Conservation (phyloP, 1,140 invertebrate genomes). For the Arctopsyche grandis region DNA sequence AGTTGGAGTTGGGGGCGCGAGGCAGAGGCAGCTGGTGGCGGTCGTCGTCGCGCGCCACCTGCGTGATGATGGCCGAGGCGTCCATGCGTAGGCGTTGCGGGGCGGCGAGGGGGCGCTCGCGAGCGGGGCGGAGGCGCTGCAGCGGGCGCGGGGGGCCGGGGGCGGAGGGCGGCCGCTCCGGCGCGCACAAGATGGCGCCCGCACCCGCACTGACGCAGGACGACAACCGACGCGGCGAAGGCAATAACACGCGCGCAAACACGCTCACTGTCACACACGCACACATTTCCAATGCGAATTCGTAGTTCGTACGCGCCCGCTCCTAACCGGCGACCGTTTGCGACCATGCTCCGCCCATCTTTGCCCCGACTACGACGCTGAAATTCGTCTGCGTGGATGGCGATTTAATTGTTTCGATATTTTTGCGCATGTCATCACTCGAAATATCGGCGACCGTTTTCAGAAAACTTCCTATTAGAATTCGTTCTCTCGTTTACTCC, state of each 20-base stretch:
- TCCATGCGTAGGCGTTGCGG: slow-evolving; percentile 72
- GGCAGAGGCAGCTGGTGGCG: background rate
- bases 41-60: slow-evolving; percentile 91
- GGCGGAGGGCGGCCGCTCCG: slow-evolving; percentile 16
- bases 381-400: no score
- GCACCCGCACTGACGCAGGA: slow-evolving; percentile 20
- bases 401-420: no score
- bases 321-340: background rate
- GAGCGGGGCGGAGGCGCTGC: background rate
- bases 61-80: slow-evolving; percentile 98
- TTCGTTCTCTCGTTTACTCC: no score
- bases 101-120: background rate
- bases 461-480: no score
- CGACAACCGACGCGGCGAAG: slow-evolving; percentile 20
- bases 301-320: no score
- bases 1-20: slow-evolving; percentile 60
- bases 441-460: no score
- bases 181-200: slow-evolving; percentile 26
- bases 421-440: no score
- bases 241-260: slow-evolving; percentile 5
- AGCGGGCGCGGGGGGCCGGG: background rate
- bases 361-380: no score
- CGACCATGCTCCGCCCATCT: no score
- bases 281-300: background rate
- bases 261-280: background rate